These are phyloP conservation scores for Cephus spinipes DNA, from an alignment of 2,888 invertebrate species.

Conservation along the genomic window DNA sequence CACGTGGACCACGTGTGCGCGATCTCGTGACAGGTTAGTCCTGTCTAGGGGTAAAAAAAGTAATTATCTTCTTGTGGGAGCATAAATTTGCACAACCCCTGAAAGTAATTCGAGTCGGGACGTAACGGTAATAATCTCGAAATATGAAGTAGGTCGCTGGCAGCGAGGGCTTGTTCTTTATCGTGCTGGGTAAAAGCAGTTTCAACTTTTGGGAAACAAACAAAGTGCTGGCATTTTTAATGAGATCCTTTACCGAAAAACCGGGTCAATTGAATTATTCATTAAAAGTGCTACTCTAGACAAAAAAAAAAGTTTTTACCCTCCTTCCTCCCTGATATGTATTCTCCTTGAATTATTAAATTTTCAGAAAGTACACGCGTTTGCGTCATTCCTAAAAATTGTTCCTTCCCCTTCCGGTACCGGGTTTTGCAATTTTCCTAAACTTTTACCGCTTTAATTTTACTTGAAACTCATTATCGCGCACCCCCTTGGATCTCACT, in stretches of 20 bases:
- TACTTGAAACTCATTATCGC: neutral
- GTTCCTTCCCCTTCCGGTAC: neutral
- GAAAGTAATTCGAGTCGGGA: conserved; percentile 29
- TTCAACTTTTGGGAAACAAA: conserved; percentile 32
- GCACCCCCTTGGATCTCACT: neutral
- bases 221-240: conserved; percentile 32
- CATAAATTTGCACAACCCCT: conserved; percentile 24
- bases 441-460: neutral
- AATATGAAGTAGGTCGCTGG: conserved; percentile 36
- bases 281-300: conserved; percentile 14
- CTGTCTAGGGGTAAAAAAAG: neutral
- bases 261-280: conserved; percentile 43
- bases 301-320: conserved; percentile 9
- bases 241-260: conserved; percentile 38
- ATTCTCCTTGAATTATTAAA: neutral
- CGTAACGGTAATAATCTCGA: conserved; percentile 28
- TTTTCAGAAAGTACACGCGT: neutral
- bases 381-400: neutral
- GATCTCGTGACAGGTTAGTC: neutral
- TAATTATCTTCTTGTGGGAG: conserved; percentile 10
- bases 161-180: conserved; percentile 17
- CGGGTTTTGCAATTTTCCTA: neutral
- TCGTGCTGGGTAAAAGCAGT: conserved; percentile 20
- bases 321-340: neutral
- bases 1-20: neutral